Evolutionary conservation across 2,888 invertebrate species (phyloP), one percentile per base, ranked within the genome.

Genomic region (Erebia ligea): DNA sequence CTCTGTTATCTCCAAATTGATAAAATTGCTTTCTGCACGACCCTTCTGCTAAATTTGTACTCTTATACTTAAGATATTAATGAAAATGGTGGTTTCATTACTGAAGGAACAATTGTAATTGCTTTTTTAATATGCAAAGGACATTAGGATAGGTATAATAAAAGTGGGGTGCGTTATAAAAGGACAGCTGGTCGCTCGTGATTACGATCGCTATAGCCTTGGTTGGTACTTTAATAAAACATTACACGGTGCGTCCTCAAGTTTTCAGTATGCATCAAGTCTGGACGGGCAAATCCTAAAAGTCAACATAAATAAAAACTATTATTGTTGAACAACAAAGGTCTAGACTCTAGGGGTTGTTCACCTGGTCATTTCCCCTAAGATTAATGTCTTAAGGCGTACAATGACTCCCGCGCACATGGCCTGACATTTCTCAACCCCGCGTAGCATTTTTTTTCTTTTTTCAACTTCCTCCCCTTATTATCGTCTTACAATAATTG

Each of bases 351-450:
- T n/a, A 70, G 80, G 83, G 83, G 84, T 82, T 85, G 82, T 86
- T 88, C 91, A 91, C 90, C 91, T 89, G 91, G 91, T 80, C 83
- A 82, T 78, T 83, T 81, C 83, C 88, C 88, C 86, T 80, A 90
- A 90, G 89, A 90, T 89, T 90, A 90, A 91, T 90, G 90, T 89
- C 91, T 91, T 81, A 73, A 83, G 82, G 82, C 82, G 81, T 82
- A 89, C 89, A 90, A 91, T 85, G 82, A 86, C 84, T 83, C 89
- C 89, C 87, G 84, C 90, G 83, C 91, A 91, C 87, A 91, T 89
- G 90, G 87, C 86, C 85, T 90, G 91, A 80, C 81, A 82, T 82
- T 82, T 82, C 78, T 77, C 77, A 77, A 81, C 81, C 90, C 89
- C 81, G 79, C 80, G 80, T 82, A 65, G 65, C 67, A 73, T 87